These are phyloP conservation scores for Ennomos quercinarius DNA, from an alignment of 2,888 invertebrate genomes.

Conservation along the genomic window DNA sequence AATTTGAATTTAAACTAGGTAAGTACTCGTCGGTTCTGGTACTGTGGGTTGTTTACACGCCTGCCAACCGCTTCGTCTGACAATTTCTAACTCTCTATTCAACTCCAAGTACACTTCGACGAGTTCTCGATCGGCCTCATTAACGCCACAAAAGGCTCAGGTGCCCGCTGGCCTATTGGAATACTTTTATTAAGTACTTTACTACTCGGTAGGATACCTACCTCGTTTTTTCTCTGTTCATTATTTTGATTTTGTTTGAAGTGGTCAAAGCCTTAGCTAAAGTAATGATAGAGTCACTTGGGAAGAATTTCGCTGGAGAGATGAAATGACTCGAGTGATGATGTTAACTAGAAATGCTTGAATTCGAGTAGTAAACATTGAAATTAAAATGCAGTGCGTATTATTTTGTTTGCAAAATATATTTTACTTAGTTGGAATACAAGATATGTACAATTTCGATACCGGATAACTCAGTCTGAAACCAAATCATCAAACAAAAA, in stretches of 20 bases:
- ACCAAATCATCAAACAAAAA: constrained; percentile 13
- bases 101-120: constrained; percentile 36
- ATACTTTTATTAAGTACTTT: constrained; percentile 13
- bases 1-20: constrained; percentile 73
- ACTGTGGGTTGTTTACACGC: constrained; percentile 55
- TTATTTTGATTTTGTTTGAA: too few relatives aligned
- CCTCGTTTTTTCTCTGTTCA: too few relatives aligned
- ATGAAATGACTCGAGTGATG: too few relatives aligned
- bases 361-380: too few relatives aligned
- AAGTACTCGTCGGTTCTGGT: constrained; percentile 50
- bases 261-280: too few relatives aligned
- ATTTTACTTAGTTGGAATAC: background rate
- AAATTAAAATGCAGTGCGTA: too few relatives aligned
- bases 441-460: constrained; percentile 3
- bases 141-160: constrained; percentile 31
- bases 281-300: too few relatives aligned
- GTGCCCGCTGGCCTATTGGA: constrained; percentile 16
- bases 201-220: background rate
- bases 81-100: constrained; percentile 42
- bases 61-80: constrained; percentile 16
- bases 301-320: too few relatives aligned
- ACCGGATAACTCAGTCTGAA: constrained; percentile 2
- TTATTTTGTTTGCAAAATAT: too few relatives aligned
- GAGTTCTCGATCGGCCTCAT: constrained; percentile 38
- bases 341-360: too few relatives aligned